These are phyloP conservation scores for Nerophis lumbriciformis DNA, from an alignment of 2,113 vertebrate species.

Conservation along the genomic window DNA sequence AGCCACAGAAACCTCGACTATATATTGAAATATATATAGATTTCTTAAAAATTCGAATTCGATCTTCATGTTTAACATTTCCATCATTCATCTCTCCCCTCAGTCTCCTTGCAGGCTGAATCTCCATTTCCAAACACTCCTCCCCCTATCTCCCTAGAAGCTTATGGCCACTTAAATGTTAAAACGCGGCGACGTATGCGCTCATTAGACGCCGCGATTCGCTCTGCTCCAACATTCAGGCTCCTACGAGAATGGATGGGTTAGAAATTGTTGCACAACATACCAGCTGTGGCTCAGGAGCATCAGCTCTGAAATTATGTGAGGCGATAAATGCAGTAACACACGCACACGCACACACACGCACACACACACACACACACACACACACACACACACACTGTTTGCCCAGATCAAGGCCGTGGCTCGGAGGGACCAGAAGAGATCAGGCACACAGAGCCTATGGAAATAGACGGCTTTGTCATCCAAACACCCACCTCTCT, in stretches of 20 bases:
- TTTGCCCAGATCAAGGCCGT: constrained; percentile 91
- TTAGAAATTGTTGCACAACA: constrained; percentile 80
- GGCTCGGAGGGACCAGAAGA: constrained; percentile 86
- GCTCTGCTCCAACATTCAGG: constrained; percentile 74
- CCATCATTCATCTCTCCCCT: constrained; percentile 40
- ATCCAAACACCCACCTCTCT: constrained; percentile 52
- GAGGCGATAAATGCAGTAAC: constrained; percentile 74
- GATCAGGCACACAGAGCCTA: constrained; percentile 84
- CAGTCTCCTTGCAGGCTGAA: constrained; percentile 27
- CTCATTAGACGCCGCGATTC: constrained; percentile 83
- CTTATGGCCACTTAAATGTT: constrained; percentile 41
- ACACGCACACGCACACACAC: neutral
- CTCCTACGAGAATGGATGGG: constrained; percentile 32
- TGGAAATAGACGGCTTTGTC: constrained; percentile 76
- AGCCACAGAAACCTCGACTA: neutral
- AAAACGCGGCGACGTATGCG: constrained; percentile 82
- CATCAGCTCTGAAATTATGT: constrained; percentile 38
- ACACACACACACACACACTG: constrained; percentile 44
- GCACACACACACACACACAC: constrained; percentile 25
- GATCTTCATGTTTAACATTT: constrained; percentile 68
- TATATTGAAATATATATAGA: constrained; percentile 2
- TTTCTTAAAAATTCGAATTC: constrained; percentile 52
- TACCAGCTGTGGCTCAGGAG: constrained; percentile 87
- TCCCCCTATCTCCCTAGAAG: constrained; percentile 18
- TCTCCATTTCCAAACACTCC: constrained; percentile 18